These are phyloP conservation scores for Halcyon leucocephala DNA, from an alignment of 2,797 vertebrate species.

Conservation along the genomic window DNA sequence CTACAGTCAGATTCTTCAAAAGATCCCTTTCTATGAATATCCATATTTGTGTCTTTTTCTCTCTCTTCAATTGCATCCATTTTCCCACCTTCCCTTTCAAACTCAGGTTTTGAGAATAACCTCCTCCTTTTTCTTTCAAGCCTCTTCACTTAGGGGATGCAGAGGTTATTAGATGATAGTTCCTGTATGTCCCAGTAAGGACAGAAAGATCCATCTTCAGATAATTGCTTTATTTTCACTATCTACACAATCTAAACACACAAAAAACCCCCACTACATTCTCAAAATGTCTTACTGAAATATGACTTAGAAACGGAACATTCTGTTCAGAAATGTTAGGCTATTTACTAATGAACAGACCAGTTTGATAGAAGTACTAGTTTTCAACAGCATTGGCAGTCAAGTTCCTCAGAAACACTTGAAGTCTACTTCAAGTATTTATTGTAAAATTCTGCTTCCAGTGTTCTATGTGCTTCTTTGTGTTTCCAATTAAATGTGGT, in stretches of 20 bases:
- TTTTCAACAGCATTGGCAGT: neutral
- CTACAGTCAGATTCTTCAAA: neutral
- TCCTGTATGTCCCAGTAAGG: neutral
- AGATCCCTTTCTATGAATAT: neutral
- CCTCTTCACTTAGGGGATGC: neutral
- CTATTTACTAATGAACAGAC: neutral
- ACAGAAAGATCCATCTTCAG: neutral
- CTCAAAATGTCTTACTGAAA: neutral
- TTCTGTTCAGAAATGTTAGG: neutral
- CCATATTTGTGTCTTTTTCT: neutral
- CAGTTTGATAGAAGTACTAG: neutral
- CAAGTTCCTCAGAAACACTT: neutral
- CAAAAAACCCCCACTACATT: neutral
- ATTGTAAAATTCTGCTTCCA: neutral
- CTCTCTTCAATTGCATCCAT: neutral
- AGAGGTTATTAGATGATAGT: neutral
- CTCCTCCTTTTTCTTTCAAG: neutral
- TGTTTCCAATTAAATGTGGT: neutral
- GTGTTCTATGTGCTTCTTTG: neutral
- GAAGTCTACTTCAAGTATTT: neutral
- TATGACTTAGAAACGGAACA: neutral
- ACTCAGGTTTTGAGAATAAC: neutral
- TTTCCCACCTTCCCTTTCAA: neutral
- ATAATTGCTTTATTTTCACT: neutral
- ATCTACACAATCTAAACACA: neutral